Conservation (phyloP, 2,797 vertebrate species). For the Melopsittacus undulatus region DNA sequence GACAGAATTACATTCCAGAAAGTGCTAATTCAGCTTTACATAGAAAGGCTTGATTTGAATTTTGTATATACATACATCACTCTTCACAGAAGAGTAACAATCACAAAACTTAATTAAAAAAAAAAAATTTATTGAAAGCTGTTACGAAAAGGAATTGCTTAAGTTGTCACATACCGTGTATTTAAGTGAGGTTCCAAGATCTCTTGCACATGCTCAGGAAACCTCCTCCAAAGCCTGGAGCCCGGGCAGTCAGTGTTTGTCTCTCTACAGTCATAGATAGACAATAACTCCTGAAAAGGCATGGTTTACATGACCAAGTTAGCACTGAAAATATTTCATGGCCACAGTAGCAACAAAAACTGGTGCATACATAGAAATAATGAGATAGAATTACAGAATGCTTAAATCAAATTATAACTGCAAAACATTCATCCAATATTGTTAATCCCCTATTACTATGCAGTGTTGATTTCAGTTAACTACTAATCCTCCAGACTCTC, state of each 20-base stretch:
- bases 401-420: neutral
- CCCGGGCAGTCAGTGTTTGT: conserved; percentile 85
- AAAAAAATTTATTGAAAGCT: neutral
- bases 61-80: neutral
- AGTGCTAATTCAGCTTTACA: neutral
- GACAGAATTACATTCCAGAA: neutral
- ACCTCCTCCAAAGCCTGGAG: conserved; percentile 91
- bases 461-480: neutral
- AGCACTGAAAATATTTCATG: neutral
- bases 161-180: conserved; percentile 82
- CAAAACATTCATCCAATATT: neutral
- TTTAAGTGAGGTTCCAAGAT: conserved; percentile 97
- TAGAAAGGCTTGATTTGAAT: neutral
- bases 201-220: conserved; percentile 96
- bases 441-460: neutral
- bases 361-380: neutral
- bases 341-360: neutral
- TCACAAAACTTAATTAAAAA: neutral
- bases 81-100: neutral
- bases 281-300: conserved; percentile 87
- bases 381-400: neutral
- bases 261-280: conserved; percentile 91
- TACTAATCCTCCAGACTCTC: neutral
- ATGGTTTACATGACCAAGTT: neutral
- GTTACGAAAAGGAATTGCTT: neutral